Conservation (phyloP, 2,888 invertebrate genomes). For the Yponomeuta cagnagella region DNA sequence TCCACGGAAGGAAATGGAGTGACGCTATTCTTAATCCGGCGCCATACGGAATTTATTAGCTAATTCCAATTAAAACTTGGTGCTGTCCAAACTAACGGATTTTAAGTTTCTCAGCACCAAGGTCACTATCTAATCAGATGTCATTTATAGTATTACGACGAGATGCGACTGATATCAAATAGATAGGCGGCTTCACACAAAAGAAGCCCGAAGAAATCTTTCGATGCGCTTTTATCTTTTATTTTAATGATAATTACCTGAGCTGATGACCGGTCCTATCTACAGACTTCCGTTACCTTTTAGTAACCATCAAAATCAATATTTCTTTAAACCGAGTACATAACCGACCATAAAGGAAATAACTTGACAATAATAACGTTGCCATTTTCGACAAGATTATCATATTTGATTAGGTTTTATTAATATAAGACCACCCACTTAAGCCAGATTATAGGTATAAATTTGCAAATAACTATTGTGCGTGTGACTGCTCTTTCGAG, state of each 20-base stretch:
- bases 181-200: constrained; percentile 55
- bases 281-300: constrained; percentile 61
- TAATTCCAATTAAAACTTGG: too few relatives aligned
- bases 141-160: constrained; percentile 70
- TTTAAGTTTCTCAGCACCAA: constrained; percentile 21
- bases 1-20: too few relatives aligned
- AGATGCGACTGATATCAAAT: constrained; percentile 65
- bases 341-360: constrained; percentile 16
- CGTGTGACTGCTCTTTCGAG: neutral
- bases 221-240: constrained; percentile 67
- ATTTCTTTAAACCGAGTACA: constrained; percentile 25
- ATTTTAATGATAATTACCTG: constrained; percentile 65
- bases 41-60: too few relatives aligned
- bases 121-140: constrained; percentile 61
- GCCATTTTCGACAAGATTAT: constrained; percentile 8
- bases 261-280: constrained; percentile 44
- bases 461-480: neutral
- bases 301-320: constrained; percentile 42
- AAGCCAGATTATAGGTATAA: neutral
- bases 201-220: constrained; percentile 64
- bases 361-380: neutral
- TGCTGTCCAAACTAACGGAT: neutral
- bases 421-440: constrained; percentile 12
- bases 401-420: constrained; percentile 10
- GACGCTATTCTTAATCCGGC: too few relatives aligned